Evolutionary conservation across 2,797 vertebrate species (phyloP).

Genomic region (Apodemus agrarius): DNA sequence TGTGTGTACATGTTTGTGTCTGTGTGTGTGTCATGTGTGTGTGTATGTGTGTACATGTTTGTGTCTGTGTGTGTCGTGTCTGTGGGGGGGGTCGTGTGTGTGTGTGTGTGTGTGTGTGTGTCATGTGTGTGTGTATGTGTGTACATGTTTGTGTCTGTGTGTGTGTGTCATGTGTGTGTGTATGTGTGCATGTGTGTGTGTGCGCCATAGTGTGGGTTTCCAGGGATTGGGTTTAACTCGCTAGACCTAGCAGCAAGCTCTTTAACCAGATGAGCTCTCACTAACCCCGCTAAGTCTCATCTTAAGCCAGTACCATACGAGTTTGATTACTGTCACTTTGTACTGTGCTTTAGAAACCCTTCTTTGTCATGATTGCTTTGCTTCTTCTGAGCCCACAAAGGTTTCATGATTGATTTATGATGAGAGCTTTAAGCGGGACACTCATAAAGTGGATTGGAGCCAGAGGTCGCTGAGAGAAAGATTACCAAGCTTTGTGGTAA

Average conservation of each 20-base stretch:
- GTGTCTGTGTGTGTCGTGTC: background rate
- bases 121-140: background rate
- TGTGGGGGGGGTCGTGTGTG: accelerated
- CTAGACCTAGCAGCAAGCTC: background rate
- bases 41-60: background rate
- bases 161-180: background rate
- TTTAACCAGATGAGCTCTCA: background rate
- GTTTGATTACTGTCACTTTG: slow-evolving; percentile 9
- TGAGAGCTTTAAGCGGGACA: slow-evolving; percentile 20
- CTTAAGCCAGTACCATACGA: background rate
- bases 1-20: background rate
- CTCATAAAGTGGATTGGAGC: background rate
- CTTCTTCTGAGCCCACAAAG: background rate
- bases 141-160: background rate
- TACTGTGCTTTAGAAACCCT: background rate
- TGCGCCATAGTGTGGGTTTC: background rate
- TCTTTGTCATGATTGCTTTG: background rate
- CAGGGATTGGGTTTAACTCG: background rate
- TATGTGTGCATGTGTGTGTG: background rate
- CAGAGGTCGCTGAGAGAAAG: background rate
- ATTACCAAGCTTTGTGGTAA: background rate
- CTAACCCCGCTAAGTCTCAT: background rate
- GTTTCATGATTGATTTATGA: background rate
- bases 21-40: background rate
- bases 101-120: background rate